These are phyloP conservation scores for Drosophila triauraria DNA, from an alignment of 1,140 invertebrate genomes.

Conservation along the genomic window DNA sequence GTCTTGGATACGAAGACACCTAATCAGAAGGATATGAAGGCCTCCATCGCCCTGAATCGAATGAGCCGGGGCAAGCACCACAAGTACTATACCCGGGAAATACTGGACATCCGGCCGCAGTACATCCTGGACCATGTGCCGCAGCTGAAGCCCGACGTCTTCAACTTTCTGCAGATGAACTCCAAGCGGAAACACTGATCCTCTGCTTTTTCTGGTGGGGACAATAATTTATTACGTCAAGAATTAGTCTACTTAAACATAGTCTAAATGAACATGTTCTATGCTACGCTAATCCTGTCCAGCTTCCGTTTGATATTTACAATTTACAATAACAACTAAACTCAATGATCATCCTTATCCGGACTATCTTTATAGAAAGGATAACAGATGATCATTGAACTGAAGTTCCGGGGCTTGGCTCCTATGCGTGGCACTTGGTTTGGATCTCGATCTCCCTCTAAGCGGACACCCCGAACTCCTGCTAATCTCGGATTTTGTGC, in stretches of 20 bases:
- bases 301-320: slow-evolving; percentile 41
- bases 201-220: slow-evolving; percentile 18
- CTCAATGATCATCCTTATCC: slow-evolving; percentile 22
- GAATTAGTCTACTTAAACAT: slow-evolving; percentile 76
- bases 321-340: slow-evolving; percentile 62
- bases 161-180: slow-evolving; percentile 2
- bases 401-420: slow-evolving; percentile 13
- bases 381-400: slow-evolving; percentile 19
- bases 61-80: slow-evolving; percentile 1
- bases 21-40: background rate
- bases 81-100: background rate
- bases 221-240: slow-evolving; percentile 77
- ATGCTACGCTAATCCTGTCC: slow-evolving; percentile 54
- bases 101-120: slow-evolving; percentile 11
- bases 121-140: slow-evolving; percentile 38
- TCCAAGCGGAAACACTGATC: background rate
- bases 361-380: too few relatives aligned
- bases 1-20: background rate
- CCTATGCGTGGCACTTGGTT: slow-evolving; percentile 30
- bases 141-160: slow-evolving; percentile 32
- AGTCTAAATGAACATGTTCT: slow-evolving; percentile 58
- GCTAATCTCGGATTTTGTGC: slow-evolving; percentile 25
- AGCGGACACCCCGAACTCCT: slow-evolving; percentile 8
- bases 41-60: slow-evolving; percentile 19
- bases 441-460: slow-evolving; percentile 4